Evolutionary conservation across 2,113 vertebrate species (phyloP), one percentile per base, ranked within the genome.

Genomic region (Oreocharis arfaki): DNA sequence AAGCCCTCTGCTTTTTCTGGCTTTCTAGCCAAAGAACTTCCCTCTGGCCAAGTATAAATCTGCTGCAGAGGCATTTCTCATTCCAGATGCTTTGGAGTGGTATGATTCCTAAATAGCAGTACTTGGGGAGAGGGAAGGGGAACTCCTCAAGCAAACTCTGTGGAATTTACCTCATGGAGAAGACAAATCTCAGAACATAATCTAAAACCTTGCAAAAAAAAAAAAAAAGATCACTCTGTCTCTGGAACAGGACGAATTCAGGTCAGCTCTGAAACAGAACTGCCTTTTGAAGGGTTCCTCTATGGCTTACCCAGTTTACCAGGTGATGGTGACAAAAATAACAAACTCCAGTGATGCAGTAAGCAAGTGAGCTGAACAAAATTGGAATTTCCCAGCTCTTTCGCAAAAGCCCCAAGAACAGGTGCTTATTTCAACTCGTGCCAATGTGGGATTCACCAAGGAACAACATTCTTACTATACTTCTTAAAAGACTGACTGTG

Each of bases 381-480:
- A 49, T 15, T 59, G 64, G 78, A 89, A 90, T 86, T 93, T 95
- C 76, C 71, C 85, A 94, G 41, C n/a, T 73, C 28, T 91, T 92
- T 53, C 85, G 81, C 65, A 65, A 73, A 93, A 89, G 28, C 35
- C 28, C 55, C n/a, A 26, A 63, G 92, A 90, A 91, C 84, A 93
- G 92, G 92, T 93, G 87, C 68, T 95, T 49, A 50, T 50, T 93
- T 96, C 85, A 78, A 35, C 71, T 70, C 1, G 0, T 77, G 82
- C 52, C 83, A 67, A 14, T 2, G 28, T 20, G 44, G 71, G 71
- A 61, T 88, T 88, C 92, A 46, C 76, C 73, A n/a, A 77, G 79
- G 71, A 91, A 90, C 78, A 94, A 85, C 68, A 84, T 90, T 83
- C 79, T 63, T 42, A 90, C 47, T 90, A 52, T 70, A 24, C 22